Conservation (phyloP, 2,888 invertebrate species). For the Omphaloscelis lunosa region DNA sequence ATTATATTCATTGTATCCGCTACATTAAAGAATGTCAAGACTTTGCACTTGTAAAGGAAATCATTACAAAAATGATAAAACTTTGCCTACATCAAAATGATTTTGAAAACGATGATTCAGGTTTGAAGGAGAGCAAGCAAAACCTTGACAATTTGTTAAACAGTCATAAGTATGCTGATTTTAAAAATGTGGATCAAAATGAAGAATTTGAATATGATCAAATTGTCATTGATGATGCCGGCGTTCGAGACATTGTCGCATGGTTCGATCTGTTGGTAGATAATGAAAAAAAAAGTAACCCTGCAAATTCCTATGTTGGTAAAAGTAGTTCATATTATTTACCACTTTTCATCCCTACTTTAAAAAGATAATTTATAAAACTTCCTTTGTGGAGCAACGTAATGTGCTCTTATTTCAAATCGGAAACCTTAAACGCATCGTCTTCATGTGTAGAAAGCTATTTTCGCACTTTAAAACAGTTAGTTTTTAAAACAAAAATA, state of each 20-base stretch:
- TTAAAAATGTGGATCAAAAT: slow-evolving; percentile 14
- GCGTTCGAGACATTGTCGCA: slow-evolving; percentile 24
- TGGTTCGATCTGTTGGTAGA: slow-evolving; percentile 27
- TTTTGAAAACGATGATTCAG: slow-evolving; percentile 18
- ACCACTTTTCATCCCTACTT: neutral
- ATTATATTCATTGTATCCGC: too few species aligned
- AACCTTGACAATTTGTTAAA: slow-evolving; percentile 25
- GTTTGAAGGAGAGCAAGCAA: slow-evolving; percentile 21
- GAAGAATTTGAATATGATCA: slow-evolving; percentile 12
- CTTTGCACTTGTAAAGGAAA: neutral
- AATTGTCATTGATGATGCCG: neutral
- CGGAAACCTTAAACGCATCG: slow-evolving; percentile 17
- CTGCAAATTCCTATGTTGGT: slow-evolving; percentile 23
- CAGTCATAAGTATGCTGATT: slow-evolving; percentile 20
- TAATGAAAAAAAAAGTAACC: slow-evolving; percentile 15
- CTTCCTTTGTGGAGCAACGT: slow-evolving; percentile 3
- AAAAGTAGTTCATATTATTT: slow-evolving; percentile 19
- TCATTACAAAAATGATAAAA: neutral
- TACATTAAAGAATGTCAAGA: neutral
- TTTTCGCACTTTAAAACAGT: slow-evolving; percentile 20
- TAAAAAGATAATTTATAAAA: neutral
- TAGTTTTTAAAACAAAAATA: slow-evolving; percentile 17
- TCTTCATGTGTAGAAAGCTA: slow-evolving; percentile 19
- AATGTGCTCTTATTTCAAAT: slow-evolving; percentile 10
- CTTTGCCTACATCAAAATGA: neutral